These are phyloP conservation scores for Pimephales promelas DNA, from an alignment of 2,113 vertebrate genomes.

Conservation along the genomic window DNA sequence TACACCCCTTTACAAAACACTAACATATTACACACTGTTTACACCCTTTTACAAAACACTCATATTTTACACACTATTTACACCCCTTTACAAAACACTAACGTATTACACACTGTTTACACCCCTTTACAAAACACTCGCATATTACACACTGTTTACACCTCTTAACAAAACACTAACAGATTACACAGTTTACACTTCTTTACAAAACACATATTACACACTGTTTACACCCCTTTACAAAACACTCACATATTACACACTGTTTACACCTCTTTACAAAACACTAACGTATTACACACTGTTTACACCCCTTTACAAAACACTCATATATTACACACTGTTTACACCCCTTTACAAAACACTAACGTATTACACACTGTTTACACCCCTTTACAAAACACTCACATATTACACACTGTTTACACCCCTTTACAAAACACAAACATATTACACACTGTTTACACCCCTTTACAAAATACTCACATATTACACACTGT, in stretches of 20 bases:
- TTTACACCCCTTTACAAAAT: too few species aligned
- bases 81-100: too few species aligned
- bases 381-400: too few species aligned
- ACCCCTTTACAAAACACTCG: conserved; percentile 3
- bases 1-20: neutral
- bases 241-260: too few species aligned
- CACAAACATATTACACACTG: neutral
- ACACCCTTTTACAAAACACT: too few species aligned
- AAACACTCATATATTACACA: conserved; percentile 1
- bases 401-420: too few species aligned
- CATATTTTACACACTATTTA: too few species aligned
- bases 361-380: too few species aligned
- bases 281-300: neutral
- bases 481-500: too few species aligned
- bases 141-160: neutral
- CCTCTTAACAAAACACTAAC: neutral
- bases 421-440: neutral
- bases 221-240: too few species aligned
- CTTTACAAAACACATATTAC: too few species aligned
- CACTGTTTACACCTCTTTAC: conserved; percentile 15
- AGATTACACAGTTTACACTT: neutral
- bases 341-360: too few species aligned
- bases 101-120: neutral
- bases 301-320: neutral
- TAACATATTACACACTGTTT: neutral